Evolutionary conservation across 2,797 vertebrate species (phyloP).

Genomic region (Hippoglossus hippoglossus): DNA sequence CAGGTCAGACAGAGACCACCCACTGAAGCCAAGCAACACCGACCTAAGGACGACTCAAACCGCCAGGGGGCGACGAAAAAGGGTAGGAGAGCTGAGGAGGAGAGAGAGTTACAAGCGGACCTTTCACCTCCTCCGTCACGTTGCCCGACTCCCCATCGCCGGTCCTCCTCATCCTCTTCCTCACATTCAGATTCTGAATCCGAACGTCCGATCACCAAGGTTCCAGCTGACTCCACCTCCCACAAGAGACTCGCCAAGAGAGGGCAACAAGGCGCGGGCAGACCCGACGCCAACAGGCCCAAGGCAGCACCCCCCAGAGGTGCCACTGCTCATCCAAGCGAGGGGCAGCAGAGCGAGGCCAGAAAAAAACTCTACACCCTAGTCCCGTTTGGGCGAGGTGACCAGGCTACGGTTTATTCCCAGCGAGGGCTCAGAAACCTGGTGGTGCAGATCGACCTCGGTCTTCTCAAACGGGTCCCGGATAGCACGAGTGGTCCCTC

Average conservation of each 20-base stretch:
- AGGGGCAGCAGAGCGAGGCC: constrained; percentile 83
- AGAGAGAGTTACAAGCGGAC: constrained; percentile 61
- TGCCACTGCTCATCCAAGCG: constrained; percentile 81
- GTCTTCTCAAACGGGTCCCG: constrained; percentile 93
- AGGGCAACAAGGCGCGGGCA: constrained; percentile 64
- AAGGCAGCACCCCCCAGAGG: constrained; percentile 49
- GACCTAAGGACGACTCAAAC: constrained; percentile 62
- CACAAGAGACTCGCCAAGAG: constrained; percentile 81
- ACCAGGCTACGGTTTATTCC: constrained; percentile 81
- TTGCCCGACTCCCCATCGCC: constrained; percentile 62
- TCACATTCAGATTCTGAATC: constrained; percentile 77
- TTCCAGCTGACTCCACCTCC: constrained; percentile 81
- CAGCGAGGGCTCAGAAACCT: constrained; percentile 91
- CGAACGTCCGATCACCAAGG: constrained; percentile 81
- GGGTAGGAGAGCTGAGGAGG: constrained; percentile 58
- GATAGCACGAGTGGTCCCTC: constrained; percentile 66
- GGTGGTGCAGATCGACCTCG: constrained; percentile 96
- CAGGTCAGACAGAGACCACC: constrained; percentile 77
- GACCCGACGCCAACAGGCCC: constrained; percentile 51
- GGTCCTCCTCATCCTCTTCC: constrained; percentile 65
- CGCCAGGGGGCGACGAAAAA: constrained; percentile 65
- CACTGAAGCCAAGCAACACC: constrained; percentile 65
- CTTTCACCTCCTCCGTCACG: constrained; percentile 74
- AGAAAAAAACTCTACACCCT: constrained; percentile 93
- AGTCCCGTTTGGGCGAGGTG: constrained; percentile 94